Evolutionary conservation across 2,797 vertebrate species (phyloP).

Genomic region (Bovichtus diacanthus): DNA sequence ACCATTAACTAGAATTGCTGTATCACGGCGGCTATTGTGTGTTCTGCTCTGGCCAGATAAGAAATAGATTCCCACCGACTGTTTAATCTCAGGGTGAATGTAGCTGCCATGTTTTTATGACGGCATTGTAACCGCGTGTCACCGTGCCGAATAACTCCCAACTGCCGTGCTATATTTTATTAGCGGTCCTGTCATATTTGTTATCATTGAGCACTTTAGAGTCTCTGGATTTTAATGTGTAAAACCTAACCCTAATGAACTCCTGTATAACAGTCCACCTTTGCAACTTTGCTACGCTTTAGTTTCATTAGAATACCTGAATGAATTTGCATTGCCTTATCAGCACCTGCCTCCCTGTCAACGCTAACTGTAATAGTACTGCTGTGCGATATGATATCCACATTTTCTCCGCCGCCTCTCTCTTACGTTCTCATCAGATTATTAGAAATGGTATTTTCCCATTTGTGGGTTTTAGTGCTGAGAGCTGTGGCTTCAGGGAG

Average conservation of each 20-base stretch:
- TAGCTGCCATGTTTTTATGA: slow-evolving; percentile 28
- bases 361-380: slow-evolving; percentile 46
- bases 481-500: slow-evolving; percentile 59
- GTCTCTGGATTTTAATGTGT: slow-evolving; percentile 31
- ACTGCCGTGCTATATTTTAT: slow-evolving; percentile 16
- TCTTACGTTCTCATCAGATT: slow-evolving; percentile 67
- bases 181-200: slow-evolving; percentile 9
- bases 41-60: slow-evolving; percentile 40
- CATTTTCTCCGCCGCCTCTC: slow-evolving; percentile 54
- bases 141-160: background rate
- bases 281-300: slow-evolving; percentile 47
- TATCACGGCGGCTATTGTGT: slow-evolving; percentile 26
- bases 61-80: slow-evolving; percentile 43
- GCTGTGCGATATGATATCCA: slow-evolving; percentile 58
- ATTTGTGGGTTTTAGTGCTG: slow-evolving; percentile 66
- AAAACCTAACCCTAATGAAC: slow-evolving; percentile 50
- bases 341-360: slow-evolving; percentile 49
- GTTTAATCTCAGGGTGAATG: slow-evolving; percentile 35
- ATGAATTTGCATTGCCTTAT: slow-evolving; percentile 73
- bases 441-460: slow-evolving; percentile 70
- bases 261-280: slow-evolving; percentile 21
- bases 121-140: background rate
- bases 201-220: slow-evolving; percentile 27
- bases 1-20: slow-evolving; percentile 22
- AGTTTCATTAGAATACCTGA: slow-evolving; percentile 63